Percentiles rank a stretch among this genome's conserved stretches.
These are phyloP conservation scores for Phaenicophaeus curvirostris DNA, from an alignment of 2,797 vertebrate species.

Conservation along the genomic window DNA sequence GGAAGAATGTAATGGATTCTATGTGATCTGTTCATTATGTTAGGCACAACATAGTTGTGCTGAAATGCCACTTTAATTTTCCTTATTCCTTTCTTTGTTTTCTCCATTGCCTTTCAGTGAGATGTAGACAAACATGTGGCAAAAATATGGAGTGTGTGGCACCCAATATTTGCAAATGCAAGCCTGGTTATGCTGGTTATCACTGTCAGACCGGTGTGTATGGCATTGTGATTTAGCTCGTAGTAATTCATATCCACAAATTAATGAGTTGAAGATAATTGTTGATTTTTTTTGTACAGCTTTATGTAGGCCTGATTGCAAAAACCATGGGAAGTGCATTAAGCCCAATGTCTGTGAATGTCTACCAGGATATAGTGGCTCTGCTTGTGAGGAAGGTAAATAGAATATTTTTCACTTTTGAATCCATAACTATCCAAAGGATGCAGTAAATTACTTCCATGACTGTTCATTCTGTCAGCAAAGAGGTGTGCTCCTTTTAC, in stretches of 20 bases:
- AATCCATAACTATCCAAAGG: not conserved
- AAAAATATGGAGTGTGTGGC: conserved; percentile 87
- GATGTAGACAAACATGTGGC: conserved; percentile 86
- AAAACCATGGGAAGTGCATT: conserved; percentile 87
- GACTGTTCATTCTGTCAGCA: not conserved
- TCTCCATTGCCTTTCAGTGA: conserved; percentile 74
- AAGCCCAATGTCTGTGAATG: conserved; percentile 86
- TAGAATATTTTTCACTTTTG: not conserved
- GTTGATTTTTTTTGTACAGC: conserved; percentile 77
- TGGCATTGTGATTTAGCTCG: not conserved
- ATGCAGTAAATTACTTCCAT: not conserved
- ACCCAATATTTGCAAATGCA: conserved; percentile 89
- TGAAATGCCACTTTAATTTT: not conserved
- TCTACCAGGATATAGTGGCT: conserved; percentile 81
- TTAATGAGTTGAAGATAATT: not conserved
- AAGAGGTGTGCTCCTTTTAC: not conserved
- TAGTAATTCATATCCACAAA: not conserved
- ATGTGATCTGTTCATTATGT: not conserved
- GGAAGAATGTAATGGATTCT: not conserved
- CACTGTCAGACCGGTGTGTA: conserved; percentile 87
- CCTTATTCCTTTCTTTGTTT: not conserved
- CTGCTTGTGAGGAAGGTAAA: conserved; percentile 87
- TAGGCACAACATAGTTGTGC: not conserved
- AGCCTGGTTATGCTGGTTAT: conserved; percentile 86
- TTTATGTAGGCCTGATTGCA: conserved; percentile 90